Evolutionary conservation across 2,888 invertebrate species (phyloP).

Genomic region (Onchidella celtica): DNA sequence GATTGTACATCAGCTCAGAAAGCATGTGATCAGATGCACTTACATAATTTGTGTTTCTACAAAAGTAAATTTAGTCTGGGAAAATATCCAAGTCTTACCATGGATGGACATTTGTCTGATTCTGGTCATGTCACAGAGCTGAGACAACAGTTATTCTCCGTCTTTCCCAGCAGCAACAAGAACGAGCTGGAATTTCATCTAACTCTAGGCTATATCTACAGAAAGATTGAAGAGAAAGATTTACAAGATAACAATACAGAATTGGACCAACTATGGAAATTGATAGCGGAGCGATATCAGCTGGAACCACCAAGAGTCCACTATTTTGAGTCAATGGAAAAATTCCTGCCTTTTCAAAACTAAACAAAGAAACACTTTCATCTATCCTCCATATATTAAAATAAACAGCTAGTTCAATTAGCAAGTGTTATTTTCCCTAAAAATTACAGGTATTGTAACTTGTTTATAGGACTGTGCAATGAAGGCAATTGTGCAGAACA

Average conservation of each 20-base stretch:
- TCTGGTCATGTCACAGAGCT: not conserved
- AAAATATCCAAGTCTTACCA: not conserved
- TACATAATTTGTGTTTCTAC: not conserved
- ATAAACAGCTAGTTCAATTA: too few species aligned
- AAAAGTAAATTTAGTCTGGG: not conserved
- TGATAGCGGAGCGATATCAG: not conserved
- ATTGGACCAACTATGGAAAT: not conserved
- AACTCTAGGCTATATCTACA: not conserved
- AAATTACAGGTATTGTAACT: too few species aligned
- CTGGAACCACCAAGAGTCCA: not conserved
- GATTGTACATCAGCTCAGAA: not conserved
- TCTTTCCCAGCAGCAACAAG: not conserved
- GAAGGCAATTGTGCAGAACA: too few species aligned
- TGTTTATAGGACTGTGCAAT: too few species aligned
- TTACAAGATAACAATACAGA: not conserved
- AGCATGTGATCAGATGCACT: not conserved
- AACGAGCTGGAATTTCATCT: not conserved
- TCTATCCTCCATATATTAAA: too few species aligned
- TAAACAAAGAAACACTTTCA: not conserved
- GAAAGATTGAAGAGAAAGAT: not conserved
- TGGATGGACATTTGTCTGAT: not conserved
- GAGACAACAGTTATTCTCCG: not conserved
- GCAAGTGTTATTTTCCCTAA: too few species aligned
- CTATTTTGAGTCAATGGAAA: not conserved
- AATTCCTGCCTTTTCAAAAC: not conserved